Base-by-base conservation (phyloP, 2,113 vertebrate genomes). In the Oryzias javanicus region DNA sequence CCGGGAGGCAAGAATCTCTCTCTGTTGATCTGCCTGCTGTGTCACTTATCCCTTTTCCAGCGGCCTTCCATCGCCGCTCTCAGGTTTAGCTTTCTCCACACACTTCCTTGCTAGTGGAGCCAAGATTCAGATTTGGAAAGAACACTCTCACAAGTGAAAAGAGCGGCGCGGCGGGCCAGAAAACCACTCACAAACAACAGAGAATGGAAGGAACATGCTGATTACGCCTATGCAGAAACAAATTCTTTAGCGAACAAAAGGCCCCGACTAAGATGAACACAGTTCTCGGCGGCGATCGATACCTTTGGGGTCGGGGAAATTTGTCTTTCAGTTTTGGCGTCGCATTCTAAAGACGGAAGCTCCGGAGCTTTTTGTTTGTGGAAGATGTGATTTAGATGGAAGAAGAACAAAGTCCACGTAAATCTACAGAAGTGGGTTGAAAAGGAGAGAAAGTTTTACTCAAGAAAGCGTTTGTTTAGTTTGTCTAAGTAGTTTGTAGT, bases 31-130 rank as follows among this genome's bases (percentile, higher is more conserved):
- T 3, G 70, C 82, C 79, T 72, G 82, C 83, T 85, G 86, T 89
- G 89, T 90, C 89, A 90, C 89, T 90, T 89, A 90, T 89, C 85
- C 85, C 76, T 85, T 86, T 86, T 82, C 87, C 87, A 80, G 80
- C 85, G 84, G 87, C 81, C 89, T 84, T 84, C 35, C 80, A 87
- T 88, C 87, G 78, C 78, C 79, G 56, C 77, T 55, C 72, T 80
- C 77, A 75, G 68, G 63, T 84, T 85, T 82, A 85, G 80, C 83
- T 73, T 78, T 86, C 80, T 60, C 64, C 42, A 73, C 82, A 78
- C 25, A 64, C 79, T 83, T 80, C 72, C 62, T 65, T 46, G 59
- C 74, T 67, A 24, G 51, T 58, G 25, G 61, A 52, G 64, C 74
- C 70, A 79, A 76, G 69, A 84, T 74, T 68, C 29, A n/a, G 47